These are phyloP conservation scores for Actinia equina DNA, from an alignment of 64 coral and sea anemone species.

Conservation along the genomic window DNA sequence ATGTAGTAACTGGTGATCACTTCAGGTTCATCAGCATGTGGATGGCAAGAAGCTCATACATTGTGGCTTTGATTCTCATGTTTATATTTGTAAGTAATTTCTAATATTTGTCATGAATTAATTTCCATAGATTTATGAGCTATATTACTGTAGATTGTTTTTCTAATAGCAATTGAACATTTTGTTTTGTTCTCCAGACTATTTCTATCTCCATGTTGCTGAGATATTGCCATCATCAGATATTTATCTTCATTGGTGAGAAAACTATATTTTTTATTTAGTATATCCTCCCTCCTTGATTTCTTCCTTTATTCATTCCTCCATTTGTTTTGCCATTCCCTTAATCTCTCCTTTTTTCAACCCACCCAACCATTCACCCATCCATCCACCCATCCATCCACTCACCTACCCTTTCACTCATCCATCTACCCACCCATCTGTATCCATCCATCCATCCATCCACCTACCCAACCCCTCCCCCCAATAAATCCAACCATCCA, in stretches of 20 bases:
- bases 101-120: neutral
- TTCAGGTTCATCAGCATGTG: slow-evolving; percentile 98
- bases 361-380: neutral
- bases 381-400: too few relatives aligned
- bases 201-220: slow-evolving; percentile 98
- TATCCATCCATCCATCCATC: too few relatives aligned
- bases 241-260: slow-evolving; percentile 97
- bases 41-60: slow-evolving; percentile 96
- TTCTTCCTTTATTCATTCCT: neutral
- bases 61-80: slow-evolving; percentile 95
- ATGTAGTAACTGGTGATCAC: slow-evolving; percentile 95
- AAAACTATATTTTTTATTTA: neutral
- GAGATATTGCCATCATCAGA: slow-evolving; percentile 98
- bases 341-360: too few relatives aligned
- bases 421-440: too few relatives aligned
- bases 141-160: too few relatives aligned
- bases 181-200: slow-evolving; percentile 64
- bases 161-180: neutral
- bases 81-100: slow-evolving; percentile 94
- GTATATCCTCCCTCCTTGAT: neutral
- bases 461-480: too few relatives aligned
- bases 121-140: too few relatives aligned
- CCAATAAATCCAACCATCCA: too few relatives aligned
- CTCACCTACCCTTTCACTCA: too few relatives aligned
- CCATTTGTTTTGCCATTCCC: too few relatives aligned